phyloP scores from a whole-genome alignment of 2,888 invertebrate species.

The Pilophorus perplexus region DNA sequence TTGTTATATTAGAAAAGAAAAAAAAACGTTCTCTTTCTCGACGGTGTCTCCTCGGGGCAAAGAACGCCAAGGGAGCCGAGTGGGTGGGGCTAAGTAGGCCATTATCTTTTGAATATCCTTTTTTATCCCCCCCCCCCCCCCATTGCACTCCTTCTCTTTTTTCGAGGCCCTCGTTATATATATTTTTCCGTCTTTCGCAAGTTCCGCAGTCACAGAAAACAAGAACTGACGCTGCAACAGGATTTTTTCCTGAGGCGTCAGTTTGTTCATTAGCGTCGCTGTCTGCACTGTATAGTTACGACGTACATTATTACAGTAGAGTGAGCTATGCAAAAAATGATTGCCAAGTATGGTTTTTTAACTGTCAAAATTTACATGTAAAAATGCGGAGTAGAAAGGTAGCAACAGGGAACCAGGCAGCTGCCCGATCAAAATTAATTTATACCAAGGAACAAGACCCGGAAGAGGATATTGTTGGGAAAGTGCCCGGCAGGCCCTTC shows the following conservation, averaged over 20 bases:
- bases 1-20: neutral
- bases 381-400: too few species aligned
- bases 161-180: conserved; percentile 7
- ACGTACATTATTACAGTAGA: too few species aligned
- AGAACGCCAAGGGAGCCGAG: conserved; percentile 1
- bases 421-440: neutral
- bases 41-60: conserved; percentile 16
- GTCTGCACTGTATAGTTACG: too few species aligned
- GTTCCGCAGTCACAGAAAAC: neutral
- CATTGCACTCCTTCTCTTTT: neutral
- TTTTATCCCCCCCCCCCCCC: neutral
- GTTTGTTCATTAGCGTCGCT: too few species aligned
- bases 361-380: too few species aligned
- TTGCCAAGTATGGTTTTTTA: too few species aligned
- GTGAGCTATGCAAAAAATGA: too few species aligned
- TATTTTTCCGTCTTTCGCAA: neutral
- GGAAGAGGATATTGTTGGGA: neutral
- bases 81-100: conserved; percentile 34
- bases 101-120: conserved; percentile 36
- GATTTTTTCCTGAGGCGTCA: neutral
- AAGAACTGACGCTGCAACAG: neutral
- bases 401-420: too few species aligned
- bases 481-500: conserved; percentile 11
- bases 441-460: neutral
- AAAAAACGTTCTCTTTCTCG: neutral